phyloP scores from a whole-genome alignment of 2,113 vertebrate genomes.

The Coreoperca whiteheadi region DNA sequence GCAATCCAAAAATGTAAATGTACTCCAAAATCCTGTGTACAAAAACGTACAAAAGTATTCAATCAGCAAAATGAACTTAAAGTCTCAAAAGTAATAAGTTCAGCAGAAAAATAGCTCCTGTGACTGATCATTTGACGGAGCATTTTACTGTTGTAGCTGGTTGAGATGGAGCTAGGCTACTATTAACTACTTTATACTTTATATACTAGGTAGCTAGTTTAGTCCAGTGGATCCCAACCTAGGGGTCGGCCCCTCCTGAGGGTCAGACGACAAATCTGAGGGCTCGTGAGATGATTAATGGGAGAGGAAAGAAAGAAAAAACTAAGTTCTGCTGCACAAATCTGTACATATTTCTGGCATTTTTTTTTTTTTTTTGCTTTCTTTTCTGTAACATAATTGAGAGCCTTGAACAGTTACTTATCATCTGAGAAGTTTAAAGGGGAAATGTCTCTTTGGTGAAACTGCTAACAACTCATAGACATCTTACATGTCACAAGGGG shows the following conservation, averaged over 20 bases:
- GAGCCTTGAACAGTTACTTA: background rate
- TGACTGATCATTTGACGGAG: too few relatives aligned
- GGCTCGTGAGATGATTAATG: background rate
- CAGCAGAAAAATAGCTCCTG: too few relatives aligned
- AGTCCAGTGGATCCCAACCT: background rate
- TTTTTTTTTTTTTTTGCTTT: background rate
- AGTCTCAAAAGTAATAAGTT: background rate
- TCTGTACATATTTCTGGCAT: too few relatives aligned
- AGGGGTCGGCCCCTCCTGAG: too few relatives aligned
- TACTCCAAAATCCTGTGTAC: background rate
- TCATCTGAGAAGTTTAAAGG: background rate
- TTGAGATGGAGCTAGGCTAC: background rate
- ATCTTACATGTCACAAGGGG: background rate
- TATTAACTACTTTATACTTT: slow-evolving; percentile 1
- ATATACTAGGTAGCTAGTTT: background rate
- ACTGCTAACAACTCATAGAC: background rate
- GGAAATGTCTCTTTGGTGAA: too few relatives aligned
- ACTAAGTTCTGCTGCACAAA: too few relatives aligned
- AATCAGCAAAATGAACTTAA: background rate
- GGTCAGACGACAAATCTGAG: background rate
- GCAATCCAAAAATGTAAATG: too few relatives aligned
- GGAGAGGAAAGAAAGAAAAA: too few relatives aligned
- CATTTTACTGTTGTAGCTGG: background rate
- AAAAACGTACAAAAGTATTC: background rate
- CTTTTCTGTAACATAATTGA: background rate